Evolutionary conservation across 2,888 invertebrate species (phyloP).

Genomic region (Philereme vetulata): DNA sequence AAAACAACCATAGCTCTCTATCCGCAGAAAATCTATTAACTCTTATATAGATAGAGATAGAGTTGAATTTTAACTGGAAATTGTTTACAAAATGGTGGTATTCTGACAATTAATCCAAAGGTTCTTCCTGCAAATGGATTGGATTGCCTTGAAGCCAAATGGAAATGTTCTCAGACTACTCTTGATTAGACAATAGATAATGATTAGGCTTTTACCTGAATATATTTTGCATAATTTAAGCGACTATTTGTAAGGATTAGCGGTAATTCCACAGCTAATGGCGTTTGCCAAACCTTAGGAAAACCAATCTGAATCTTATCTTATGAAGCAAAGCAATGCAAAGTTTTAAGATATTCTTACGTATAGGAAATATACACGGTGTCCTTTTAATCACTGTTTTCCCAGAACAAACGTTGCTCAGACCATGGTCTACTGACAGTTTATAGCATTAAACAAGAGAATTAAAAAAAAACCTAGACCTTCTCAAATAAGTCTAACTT

Average conservation of each 20-base stretch:
- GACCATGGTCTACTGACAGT: too few species aligned
- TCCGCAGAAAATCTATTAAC: neutral
- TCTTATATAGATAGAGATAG: neutral
- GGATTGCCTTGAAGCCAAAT: constrained; percentile 70
- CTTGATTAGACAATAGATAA: constrained; percentile 50
- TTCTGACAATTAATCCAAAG: constrained; percentile 71
- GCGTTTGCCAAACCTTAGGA: too few species aligned
- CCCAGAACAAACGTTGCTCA: too few species aligned
- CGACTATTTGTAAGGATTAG: constrained; percentile 23
- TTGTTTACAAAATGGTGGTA: constrained; percentile 12
- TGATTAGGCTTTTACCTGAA: constrained; percentile 36
- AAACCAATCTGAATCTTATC: too few species aligned
- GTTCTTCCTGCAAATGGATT: constrained; percentile 78
- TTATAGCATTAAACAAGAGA: too few species aligned
- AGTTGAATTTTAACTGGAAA: constrained; percentile 10
- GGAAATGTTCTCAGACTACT: constrained; percentile 57
- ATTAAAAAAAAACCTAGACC: too few species aligned
- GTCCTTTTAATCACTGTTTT: too few species aligned
- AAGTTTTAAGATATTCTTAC: too few species aligned
- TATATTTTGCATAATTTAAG: constrained; percentile 18
- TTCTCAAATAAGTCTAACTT: too few species aligned
- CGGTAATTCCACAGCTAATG: neutral
- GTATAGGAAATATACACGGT: too few species aligned
- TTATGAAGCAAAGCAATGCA: too few species aligned
- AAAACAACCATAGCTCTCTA: constrained; percentile 8